phyloP scores from a whole-genome alignment of 2,113 vertebrate genomes.

The Onychorhynchus coronatus region DNA sequence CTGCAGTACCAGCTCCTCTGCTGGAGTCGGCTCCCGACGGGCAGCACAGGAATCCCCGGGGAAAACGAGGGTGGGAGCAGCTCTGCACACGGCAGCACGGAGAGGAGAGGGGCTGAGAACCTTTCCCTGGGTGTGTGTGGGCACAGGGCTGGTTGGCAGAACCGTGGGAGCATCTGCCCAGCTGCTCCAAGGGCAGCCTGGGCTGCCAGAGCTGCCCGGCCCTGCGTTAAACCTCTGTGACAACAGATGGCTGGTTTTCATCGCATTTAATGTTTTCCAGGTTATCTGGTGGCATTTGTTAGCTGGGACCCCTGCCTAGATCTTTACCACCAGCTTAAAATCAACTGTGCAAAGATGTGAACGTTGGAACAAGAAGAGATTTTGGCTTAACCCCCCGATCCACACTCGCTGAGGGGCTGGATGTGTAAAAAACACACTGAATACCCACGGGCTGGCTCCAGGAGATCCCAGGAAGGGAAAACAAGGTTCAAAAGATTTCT shows the following conservation, averaged over 20 bases:
- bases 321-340: background rate
- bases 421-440: background rate
- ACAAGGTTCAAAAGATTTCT: background rate
- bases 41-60: background rate
- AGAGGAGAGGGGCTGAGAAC: background rate
- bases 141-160: background rate
- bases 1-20: background rate
- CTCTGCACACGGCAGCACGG: background rate
- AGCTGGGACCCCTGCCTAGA: background rate
- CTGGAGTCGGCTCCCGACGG: rapidly evolving
- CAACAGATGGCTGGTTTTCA: background rate
- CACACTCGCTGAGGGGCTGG: rapidly evolving
- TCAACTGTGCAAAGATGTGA: background rate
- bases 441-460: background rate
- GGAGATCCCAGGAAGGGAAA: background rate
- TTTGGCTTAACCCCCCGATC: background rate
- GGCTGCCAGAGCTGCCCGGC: background rate
- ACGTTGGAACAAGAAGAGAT: background rate
- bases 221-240: background rate
- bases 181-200: background rate
- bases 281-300: background rate
- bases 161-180: background rate
- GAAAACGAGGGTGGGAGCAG: background rate
- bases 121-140: background rate
- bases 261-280: background rate